Evolutionary conservation across 2,888 invertebrate species (phyloP), one percentile per base, ranked within the genome.

Genomic region (Meta bourneti): DNA sequence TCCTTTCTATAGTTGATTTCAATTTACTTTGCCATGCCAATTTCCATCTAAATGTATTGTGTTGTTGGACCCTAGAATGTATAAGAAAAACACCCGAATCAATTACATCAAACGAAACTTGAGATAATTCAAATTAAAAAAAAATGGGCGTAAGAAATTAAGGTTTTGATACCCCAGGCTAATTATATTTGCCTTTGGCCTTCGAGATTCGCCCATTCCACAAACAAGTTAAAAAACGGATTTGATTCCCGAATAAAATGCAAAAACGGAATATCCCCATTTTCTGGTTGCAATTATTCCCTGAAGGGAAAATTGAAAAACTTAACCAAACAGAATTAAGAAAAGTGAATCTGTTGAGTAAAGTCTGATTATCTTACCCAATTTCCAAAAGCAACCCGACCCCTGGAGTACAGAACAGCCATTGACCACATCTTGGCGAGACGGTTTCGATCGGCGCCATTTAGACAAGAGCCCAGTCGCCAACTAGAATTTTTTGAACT

Each of bases 361-460:
- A 61, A 61, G 61, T 61, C 61, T 61, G 16, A 61, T 61, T 61
- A 61, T 61, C 61, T 61, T 61, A 61, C 61, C 16, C 61, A 61
- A 61, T 16, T 16, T 61, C 11, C 11, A 16, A 61, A 16, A 61
- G 61, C 61, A 61, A 61, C 61, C 61, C 61, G 61, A 9, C 61
- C 61, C 11, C 11, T n/a, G n/a, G n/a, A n/a, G n/a, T n/a, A n/a
- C 61, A 61, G 61, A 61, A 11, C 61, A 61, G 16, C 16, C 61
- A 9, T 61, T 61, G 11, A 61, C 84, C 75, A n/a, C 54, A 54
- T 75, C 72, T 87, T 87, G 87, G 79, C 79, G 79, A 79, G 87
- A 72, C 87, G 71, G 34, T 87, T 54, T 48, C 71, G 74, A 84
- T 75, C 75, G 54, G 51, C 84, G 61, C 79, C 71, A 72, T 87